Conservation (phyloP, 2,113 vertebrate species). For the Etheostoma cragini region DNA sequence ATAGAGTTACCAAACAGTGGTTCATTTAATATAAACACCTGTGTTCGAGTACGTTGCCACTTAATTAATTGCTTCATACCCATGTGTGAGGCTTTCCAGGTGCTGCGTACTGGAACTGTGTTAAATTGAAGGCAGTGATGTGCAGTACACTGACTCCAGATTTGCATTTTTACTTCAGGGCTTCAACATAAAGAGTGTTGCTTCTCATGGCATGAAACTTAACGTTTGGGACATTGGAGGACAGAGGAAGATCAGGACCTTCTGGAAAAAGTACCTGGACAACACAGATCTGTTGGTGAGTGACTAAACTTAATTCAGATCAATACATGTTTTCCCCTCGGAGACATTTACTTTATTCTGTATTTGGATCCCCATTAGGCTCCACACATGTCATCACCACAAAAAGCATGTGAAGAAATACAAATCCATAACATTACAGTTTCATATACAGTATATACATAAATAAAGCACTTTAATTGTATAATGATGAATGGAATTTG, state of each 20-base stretch:
- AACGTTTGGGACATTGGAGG: slow-evolving; percentile 91
- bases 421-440: neutral
- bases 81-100: neutral
- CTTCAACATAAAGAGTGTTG: slow-evolving; percentile 91
- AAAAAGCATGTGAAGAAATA: neutral
- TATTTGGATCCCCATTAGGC: neutral
- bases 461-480: neutral
- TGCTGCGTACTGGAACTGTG: slow-evolving; percentile 2
- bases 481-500: neutral
- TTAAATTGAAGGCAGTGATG: slow-evolving; percentile 2
- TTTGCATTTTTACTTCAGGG: slow-evolving; percentile 78
- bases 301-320: neutral
- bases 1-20: slow-evolving; percentile 1
- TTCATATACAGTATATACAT: neutral
- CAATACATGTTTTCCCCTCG: neutral
- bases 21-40: slow-evolving; percentile 6
- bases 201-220: slow-evolving; percentile 89
- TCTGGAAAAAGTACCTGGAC: slow-evolving; percentile 91
- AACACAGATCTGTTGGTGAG: slow-evolving; percentile 90
- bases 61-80: slow-evolving; percentile 11
- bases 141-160: slow-evolving; percentile 17
- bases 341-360: neutral
- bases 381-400: neutral
- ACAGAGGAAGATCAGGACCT: slow-evolving; percentile 87
- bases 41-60: neutral